These are phyloP conservation scores for Sprattus sprattus DNA, from an alignment of 2,113 vertebrate genomes.

Conservation along the genomic window DNA sequence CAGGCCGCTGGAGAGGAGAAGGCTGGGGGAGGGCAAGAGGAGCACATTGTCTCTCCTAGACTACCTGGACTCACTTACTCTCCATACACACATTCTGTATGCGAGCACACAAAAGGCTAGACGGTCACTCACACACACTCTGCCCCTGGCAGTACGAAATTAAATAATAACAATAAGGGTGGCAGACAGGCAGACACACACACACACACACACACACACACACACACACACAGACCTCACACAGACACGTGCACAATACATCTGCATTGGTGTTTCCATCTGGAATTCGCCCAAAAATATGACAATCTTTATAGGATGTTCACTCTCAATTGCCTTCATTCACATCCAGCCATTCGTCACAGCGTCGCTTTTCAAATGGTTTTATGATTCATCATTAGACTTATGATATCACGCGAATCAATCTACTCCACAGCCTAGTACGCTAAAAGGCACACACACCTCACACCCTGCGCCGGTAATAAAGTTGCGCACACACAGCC, in stretches of 20 bases:
- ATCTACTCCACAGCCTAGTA: neutral
- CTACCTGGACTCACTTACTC: no score
- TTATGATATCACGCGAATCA: conserved; percentile 9
- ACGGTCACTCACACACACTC: no score
- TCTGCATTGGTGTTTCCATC: no score
- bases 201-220: neutral
- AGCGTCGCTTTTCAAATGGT: neutral
- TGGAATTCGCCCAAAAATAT: no score
- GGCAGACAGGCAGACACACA: neutral
- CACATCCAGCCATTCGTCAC: conserved; percentile 1
- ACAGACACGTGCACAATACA: neutral
- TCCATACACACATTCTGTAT: no score
- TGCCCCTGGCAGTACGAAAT: no score
- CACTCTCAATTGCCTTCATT: neutral
- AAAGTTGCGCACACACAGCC: neutral
- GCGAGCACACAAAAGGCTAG: no score
- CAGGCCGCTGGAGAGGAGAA: neutral
- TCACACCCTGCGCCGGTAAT: neutral
- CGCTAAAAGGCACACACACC: neutral
- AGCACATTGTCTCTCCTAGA: no score
- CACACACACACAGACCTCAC: neutral
- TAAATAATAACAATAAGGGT: no score
- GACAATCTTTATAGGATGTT: no score
- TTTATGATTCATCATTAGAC: neutral
- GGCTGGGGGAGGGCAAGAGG: no score